These are phyloP conservation scores for Jaculus jaculus DNA, from an alignment of 2,113 vertebrate species.

Conservation along the genomic window DNA sequence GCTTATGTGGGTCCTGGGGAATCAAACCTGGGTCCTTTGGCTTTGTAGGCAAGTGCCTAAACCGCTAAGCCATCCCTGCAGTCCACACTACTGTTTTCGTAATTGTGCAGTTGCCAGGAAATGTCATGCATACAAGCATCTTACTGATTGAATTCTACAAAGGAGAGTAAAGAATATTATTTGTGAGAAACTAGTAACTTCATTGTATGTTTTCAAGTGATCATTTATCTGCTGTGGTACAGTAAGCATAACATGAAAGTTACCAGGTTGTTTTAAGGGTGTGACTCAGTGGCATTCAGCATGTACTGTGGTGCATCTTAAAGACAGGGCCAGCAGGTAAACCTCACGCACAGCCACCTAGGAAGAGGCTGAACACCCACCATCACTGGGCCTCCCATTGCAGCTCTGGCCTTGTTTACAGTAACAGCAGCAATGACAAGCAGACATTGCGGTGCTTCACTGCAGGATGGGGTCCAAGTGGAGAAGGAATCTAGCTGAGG, in stretches of 20 bases:
- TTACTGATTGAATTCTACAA: slow-evolving; percentile 2
- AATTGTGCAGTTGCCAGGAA: background rate
- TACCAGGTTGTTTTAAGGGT: background rate
- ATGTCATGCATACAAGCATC: slow-evolving; percentile 41
- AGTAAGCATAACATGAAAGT: background rate
- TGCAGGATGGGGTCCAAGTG: fast-evolving
- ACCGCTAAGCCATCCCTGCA: too few species aligned
- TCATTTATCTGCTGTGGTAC: background rate
- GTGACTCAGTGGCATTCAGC: background rate
- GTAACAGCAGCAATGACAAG: background rate
- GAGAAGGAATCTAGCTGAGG: background rate
- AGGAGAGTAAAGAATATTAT: background rate
- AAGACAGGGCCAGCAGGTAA: background rate
- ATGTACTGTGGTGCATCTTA: background rate
- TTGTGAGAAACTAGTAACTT: background rate
- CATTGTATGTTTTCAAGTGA: background rate
- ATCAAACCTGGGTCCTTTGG: too few species aligned
- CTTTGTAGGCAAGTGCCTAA: too few species aligned
- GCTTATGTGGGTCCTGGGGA: too few species aligned
- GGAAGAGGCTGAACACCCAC: background rate
- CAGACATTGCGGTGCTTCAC: background rate
- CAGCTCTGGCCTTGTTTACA: background rate
- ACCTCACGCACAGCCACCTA: background rate
- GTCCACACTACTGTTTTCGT: background rate
- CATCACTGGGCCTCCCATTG: background rate